A percentile compares a stretch with the other conserved stretches of the same genome.
These are phyloP conservation scores for Solenopsis fugax DNA, from an alignment of 1,140 invertebrate species.

Conservation along the genomic window DNA sequence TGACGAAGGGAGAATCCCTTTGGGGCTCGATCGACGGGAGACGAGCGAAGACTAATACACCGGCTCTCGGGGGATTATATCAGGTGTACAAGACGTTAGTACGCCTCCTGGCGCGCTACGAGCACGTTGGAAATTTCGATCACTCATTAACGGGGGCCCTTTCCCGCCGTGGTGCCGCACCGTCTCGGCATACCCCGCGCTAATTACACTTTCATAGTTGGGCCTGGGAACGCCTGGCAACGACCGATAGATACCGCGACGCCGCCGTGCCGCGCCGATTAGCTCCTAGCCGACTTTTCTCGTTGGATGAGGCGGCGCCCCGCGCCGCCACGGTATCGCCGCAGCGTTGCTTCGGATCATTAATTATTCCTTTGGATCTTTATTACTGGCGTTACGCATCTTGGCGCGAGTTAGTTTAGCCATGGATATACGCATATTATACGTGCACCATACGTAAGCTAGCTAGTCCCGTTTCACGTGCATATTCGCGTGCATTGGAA, in stretches of 20 bases:
- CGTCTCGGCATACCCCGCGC: slow-evolving; percentile 32
- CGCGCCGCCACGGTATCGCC: slow-evolving; percentile 28
- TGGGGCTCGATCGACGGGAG: slow-evolving; percentile 70
- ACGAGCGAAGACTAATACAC: slow-evolving; percentile 56
- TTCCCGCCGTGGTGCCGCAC: not conserved
- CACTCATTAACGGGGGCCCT: slow-evolving; percentile 73
- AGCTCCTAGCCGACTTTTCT: slow-evolving; percentile 53
- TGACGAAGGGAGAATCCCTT: slow-evolving; percentile 47
- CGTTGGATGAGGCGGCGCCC: slow-evolving; percentile 11
- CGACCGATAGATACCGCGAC: slow-evolving; percentile 39
- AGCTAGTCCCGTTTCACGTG: not conserved
- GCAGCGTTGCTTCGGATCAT: slow-evolving; percentile 44
- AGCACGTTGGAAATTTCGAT: slow-evolving; percentile 77
- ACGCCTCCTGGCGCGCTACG: slow-evolving; percentile 52
- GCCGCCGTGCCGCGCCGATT: slow-evolving; percentile 16
- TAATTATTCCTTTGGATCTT: slow-evolving; percentile 72
- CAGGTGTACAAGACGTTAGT: slow-evolving; percentile 65
- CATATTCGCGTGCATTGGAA: slow-evolving; percentile 22
- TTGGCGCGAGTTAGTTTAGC: slow-evolving; percentile 32
- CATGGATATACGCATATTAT: slow-evolving; percentile 19
- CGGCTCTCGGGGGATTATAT: slow-evolving; percentile 64
- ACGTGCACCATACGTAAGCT: slow-evolving; percentile 17
- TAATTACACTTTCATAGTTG: slow-evolving; percentile 79
- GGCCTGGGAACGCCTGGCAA: slow-evolving; percentile 52
- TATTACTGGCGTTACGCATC: slow-evolving; percentile 55